Percentiles rank a stretch among this genome's conserved stretches.
phyloP scores from a whole-genome alignment of 2,113 vertebrate species.

The Ranitomeya variabilis region DNA sequence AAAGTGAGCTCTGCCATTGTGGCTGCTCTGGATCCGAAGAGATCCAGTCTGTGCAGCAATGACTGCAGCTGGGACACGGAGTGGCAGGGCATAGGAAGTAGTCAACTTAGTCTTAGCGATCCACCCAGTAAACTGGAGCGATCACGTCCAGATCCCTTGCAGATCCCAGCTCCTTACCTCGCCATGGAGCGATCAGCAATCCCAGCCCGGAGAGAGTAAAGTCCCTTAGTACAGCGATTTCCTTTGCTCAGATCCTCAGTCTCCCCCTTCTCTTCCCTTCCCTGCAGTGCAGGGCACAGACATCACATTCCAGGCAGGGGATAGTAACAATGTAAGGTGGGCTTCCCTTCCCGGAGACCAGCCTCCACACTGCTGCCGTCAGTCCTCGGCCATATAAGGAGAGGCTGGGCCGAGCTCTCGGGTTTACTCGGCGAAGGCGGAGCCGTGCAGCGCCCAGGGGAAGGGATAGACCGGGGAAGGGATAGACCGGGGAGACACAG shows the following conservation, averaged over 20 bases:
- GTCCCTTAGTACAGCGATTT: constrained; percentile 18
- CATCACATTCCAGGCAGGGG: constrained; percentile 58
- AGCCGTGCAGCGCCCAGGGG: constrained; percentile 24
- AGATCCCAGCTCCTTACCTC: constrained; percentile 20
- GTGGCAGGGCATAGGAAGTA: too few relatives aligned
- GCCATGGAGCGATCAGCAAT: background rate
- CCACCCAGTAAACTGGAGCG: background rate
- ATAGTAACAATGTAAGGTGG: constrained; percentile 58
- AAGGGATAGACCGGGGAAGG: constrained; percentile 45
- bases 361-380: constrained; percentile 54
- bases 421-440: constrained; percentile 38
- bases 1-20: background rate
- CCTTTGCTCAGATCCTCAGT: constrained; percentile 13
- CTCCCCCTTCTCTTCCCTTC: constrained; percentile 46
- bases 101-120: too few relatives aligned
- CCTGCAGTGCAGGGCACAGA: constrained; percentile 44
- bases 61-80: too few relatives aligned
- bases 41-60: background rate
- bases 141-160: background rate
- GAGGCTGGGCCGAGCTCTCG: constrained; percentile 44
- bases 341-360: constrained; percentile 47
- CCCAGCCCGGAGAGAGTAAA: constrained; percentile 20
- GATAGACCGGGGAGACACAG: constrained; percentile 30
- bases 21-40: background rate
- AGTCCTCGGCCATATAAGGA: constrained; percentile 51